Evolutionary conservation across 2,888 invertebrate genomes (phyloP).

Genomic region (Macaria notata): DNA sequence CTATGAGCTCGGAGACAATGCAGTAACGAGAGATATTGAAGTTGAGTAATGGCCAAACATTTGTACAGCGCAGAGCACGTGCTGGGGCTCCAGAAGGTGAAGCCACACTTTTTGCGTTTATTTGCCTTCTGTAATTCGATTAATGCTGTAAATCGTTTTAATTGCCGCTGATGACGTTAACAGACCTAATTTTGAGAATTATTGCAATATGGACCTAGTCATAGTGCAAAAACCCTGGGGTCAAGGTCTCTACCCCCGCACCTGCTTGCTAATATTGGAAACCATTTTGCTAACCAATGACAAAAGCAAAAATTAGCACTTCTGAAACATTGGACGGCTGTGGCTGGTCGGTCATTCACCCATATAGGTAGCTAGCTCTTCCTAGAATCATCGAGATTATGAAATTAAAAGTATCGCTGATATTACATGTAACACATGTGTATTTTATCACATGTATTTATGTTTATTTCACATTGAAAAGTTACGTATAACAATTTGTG

Average conservation of each 20-base stretch:
- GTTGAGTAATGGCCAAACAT: constrained; percentile 28
- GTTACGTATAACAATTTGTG: too few relatives aligned
- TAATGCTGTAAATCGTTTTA: constrained; percentile 1
- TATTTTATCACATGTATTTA: too few relatives aligned
- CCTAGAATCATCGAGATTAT: constrained; percentile 14
- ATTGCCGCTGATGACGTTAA: constrained; percentile 7
- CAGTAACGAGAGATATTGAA: constrained; percentile 27
- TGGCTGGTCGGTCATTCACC: constrained; percentile 63
- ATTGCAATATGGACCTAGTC: constrained; percentile 1
- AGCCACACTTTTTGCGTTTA: constrained; percentile 4
- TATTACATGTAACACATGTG: neutral
- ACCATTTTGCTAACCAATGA: constrained; percentile 60
- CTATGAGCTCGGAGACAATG: constrained; percentile 30
- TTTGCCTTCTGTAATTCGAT: constrained; percentile 11
- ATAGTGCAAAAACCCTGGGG: too few relatives aligned
- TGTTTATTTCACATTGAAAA: too few relatives aligned
- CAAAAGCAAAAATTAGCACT: constrained; percentile 69
- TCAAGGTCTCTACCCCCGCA: constrained; percentile 46
- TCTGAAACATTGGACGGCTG: constrained; percentile 51
- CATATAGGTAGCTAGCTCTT: constrained; percentile 30
- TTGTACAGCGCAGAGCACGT: constrained; percentile 23
- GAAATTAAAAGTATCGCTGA: constrained; percentile 18
- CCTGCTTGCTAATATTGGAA: constrained; percentile 45
- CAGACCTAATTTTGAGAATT: constrained; percentile 6
- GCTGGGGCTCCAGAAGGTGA: constrained; percentile 23